Evolutionary conservation across 1,140 invertebrate species (phyloP), one percentile per base, ranked within the genome.

Genomic region (Scylla paramamosain): DNA sequence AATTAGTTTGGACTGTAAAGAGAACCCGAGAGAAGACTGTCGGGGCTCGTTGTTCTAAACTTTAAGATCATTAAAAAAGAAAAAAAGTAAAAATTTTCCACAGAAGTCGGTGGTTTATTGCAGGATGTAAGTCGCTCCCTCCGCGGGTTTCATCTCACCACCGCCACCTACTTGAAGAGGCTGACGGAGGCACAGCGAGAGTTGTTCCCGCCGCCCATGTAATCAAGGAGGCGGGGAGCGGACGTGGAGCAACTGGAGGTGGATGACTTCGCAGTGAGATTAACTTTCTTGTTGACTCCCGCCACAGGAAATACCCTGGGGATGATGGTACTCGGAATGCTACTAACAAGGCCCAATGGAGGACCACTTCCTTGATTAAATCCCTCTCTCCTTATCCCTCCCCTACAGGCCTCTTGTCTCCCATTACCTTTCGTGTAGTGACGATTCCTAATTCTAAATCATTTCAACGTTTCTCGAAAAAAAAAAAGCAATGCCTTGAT

Each of bases 291-390:
- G 67, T 77, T 77, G 67, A 77, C 67, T 77, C 67, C 67, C 6
- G 67, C 67, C 67, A 8, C 67, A n/a, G 67, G 67, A n/a, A 77
- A 77, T 77, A 77, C 67, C 67, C 67, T n/a, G n/a, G 67, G 67
- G 67, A 77, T n/a, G 67, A 20, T 20, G 67, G 67, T 77, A 77
- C 67, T 77, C 67, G 25, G 67, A 20, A 59, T 20, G 67, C 67
- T 77, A 77, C 20, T 77, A 25, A 77, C 67, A n/a, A n/a, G 67
- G 67, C 67, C 67, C 67, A n/a, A 77, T 77, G 67, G 67, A 77
- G 25, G n/a, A 25, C 67, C 67, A 77, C 67, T 77, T 77, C 67
- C 67, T 77, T 77, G 67, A 77, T 77, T 77, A 77, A 77, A 77
- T 77, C 67, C 67, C 67, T 77, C 67, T 20, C 67, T 20, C 67